These are phyloP conservation scores for Cyclophora albipunctata DNA, from an alignment of 2,888 invertebrate species.

Conservation along the genomic window DNA sequence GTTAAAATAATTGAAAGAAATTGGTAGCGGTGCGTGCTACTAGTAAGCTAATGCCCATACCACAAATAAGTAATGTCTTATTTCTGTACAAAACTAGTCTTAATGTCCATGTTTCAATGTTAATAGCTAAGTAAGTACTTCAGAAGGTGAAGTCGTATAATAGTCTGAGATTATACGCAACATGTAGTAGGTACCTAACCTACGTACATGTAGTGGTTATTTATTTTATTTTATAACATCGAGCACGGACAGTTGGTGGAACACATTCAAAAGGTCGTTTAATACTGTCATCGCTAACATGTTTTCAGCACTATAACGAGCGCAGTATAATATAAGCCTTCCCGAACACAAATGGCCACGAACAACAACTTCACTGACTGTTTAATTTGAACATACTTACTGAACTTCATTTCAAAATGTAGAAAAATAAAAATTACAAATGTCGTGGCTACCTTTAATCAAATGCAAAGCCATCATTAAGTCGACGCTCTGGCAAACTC, in stretches of 20 bases:
- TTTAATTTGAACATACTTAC: constrained; percentile 20
- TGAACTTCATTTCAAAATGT: constrained; percentile 27
- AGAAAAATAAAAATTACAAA: constrained; percentile 57
- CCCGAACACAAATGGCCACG: constrained; percentile 37
- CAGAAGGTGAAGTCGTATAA: constrained; percentile 1
- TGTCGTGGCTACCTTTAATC: constrained; percentile 66
- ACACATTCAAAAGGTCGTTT: constrained; percentile 46
- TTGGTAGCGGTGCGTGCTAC: too few species aligned
- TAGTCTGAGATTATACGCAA: not conserved
- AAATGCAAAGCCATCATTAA: constrained; percentile 72
- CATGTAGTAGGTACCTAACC: constrained; percentile 1
- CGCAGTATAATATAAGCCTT: constrained; percentile 38
- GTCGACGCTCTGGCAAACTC: constrained; percentile 59
- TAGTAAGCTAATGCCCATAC: too few species aligned
- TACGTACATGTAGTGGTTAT: not conserved
- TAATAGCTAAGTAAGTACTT: not conserved
- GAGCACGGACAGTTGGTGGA: constrained; percentile 6
- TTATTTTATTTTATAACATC: too few species aligned
- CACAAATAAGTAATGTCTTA: too few species aligned
- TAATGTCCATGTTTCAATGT: too few species aligned
- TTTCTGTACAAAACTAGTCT: too few species aligned
- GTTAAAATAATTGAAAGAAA: too few species aligned
- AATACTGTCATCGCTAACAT: constrained; percentile 46
- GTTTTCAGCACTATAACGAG: constrained; percentile 41
- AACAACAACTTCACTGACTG: constrained; percentile 27